Evolutionary conservation across 92 coral and sea anemone species (phyloP), one percentile per base, ranked within the genome.

Genomic region (Scolanthus callimorphus): DNA sequence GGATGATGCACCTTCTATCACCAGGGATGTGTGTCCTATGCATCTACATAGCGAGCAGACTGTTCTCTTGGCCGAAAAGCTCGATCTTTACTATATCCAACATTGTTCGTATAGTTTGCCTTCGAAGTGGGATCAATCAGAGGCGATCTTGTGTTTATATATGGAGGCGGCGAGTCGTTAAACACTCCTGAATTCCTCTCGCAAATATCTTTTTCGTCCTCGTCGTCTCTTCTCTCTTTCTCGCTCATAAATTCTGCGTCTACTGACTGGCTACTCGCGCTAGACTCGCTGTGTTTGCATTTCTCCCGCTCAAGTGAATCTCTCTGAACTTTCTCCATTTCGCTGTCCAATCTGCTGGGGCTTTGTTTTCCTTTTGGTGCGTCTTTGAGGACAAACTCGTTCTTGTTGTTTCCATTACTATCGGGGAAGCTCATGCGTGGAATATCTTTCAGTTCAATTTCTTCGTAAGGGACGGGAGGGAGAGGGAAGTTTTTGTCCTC

Each of bases 391-490:
- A 69, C 11, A 17, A 88, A 74, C 11, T 46, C 65, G 31, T 74
- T 41, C 27, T 70, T 87, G 31, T 86, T 80, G 13, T 68, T 62
- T 0, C 25, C 63, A 47, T 62, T 37, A 3, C 58, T 51, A 59
- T 63, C 69, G 20, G 62, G 60, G n/a, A 31, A 29, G 17, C 46
- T 50, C 17, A 46, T 49, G 17, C 51, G 45, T 20, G 26, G 57
- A 8, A 68, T 74, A 20, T 76, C 70, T 17, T 78, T 71, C 53
- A 88, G 29, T 24, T 88, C 96, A 24, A 82, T 78, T 23, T 66
- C 85, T 17, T 83, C 96, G 6, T 20, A 22, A 30, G 96, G 96
- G 75, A 88, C 65, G 59, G 96, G 90, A 27, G 96, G 96, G 17
- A 88, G 77, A 50, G 85, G 83, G 4, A 50, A 70, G 58, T 64